Conservation (phyloP, 2,888 invertebrate genomes). For the Patella ulyssiponensis region DNA sequence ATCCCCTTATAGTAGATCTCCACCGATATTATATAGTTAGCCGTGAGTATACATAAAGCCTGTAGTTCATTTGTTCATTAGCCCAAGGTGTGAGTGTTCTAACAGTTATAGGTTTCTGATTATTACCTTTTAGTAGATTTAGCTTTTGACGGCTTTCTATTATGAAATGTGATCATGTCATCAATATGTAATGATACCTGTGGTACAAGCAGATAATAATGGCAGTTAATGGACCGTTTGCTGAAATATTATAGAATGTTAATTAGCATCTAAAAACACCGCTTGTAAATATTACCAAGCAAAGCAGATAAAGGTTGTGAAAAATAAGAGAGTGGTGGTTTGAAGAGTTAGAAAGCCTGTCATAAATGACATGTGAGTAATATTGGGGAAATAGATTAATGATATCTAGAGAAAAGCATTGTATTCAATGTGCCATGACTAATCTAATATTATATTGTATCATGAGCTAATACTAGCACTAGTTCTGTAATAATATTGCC, state of each 20-base stretch:
- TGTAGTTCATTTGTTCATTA: too few relatives aligned
- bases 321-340: too few relatives aligned
- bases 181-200: conserved; percentile 3
- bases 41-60: too few relatives aligned
- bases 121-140: too few relatives aligned
- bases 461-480: background rate
- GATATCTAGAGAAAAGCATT: background rate
- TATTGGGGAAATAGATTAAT: background rate
- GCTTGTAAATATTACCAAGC: too few relatives aligned
- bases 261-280: background rate
- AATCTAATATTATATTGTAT: background rate
- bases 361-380: background rate
- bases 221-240: background rate
- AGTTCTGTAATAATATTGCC: background rate
- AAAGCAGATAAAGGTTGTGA: too few relatives aligned
- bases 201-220: background rate
- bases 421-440: conserved; percentile 9
- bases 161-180: background rate
- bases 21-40: too few relatives aligned
- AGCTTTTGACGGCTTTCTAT: background rate
- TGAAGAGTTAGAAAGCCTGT: too few relatives aligned
- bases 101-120: too few relatives aligned
- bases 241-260: background rate
- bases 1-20: too few relatives aligned
- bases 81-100: too few relatives aligned